Evolutionary conservation across 2,888 invertebrate species (phyloP).

Genomic region (Trichacis sp.): DNA sequence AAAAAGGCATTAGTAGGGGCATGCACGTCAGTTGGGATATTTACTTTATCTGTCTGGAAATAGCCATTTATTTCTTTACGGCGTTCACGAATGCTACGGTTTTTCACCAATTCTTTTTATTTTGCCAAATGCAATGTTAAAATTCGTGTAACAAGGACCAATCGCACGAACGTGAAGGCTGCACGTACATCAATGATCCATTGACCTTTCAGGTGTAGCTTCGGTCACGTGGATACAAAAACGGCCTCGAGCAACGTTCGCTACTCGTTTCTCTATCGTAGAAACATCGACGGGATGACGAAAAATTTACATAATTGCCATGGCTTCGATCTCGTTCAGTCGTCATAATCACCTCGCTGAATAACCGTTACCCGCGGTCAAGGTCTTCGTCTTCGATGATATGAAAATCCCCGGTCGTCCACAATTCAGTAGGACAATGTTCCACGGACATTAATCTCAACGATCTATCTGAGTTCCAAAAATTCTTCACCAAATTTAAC

Average conservation of each 20-base stretch:
- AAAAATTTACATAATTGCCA: conserved; percentile 14
- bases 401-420: conserved; percentile 50
- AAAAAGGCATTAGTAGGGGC: no score
- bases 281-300: no score
- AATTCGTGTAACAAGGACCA: conserved; percentile 28
- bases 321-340: conserved; percentile 50
- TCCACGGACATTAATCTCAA: neutral
- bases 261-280: conserved; percentile 18
- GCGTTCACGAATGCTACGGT: no score
- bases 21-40: no score
- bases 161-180: conserved; percentile 2
- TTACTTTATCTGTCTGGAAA: no score
- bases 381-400: conserved; percentile 54
- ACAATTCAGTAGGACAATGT: no score
- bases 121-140: conserved; percentile 28
- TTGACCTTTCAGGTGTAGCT: conserved; percentile 33
- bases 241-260: conserved; percentile 18
- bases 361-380: conserved; percentile 63
- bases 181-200: conserved; percentile 17
- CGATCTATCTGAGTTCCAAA: neutral
- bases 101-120: no score
- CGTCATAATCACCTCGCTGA: no score
- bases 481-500: no score
- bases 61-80: no score
- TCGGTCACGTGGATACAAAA: conserved; percentile 22